These are phyloP conservation scores for Sphaeridia pumilis DNA, from an alignment of 2,888 invertebrate genomes.

Conservation along the genomic window DNA sequence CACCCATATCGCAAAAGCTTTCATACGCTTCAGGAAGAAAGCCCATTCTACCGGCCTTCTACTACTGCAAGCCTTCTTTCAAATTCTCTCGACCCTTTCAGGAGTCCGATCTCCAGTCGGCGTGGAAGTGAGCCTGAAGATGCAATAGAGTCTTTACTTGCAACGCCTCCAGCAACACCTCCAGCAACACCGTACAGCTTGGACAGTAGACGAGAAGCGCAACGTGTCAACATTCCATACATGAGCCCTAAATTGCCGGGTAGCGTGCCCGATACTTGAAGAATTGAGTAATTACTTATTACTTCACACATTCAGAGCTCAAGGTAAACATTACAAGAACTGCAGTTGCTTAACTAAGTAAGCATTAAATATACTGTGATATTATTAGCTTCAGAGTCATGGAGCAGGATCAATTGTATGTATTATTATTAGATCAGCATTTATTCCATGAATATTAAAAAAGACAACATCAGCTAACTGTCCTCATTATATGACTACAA, in stretches of 20 bases:
- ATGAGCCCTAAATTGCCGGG: constrained; percentile 6
- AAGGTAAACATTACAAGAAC: no score
- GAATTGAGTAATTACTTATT: no score
- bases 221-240: constrained; percentile 8
- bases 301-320: no score
- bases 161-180: neutral
- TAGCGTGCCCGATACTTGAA: constrained; percentile 11
- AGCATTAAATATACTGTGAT: no score
- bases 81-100: no score
- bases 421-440: no score
- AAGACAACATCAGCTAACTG: no score
- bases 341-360: no score
- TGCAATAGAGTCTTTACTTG: neutral
- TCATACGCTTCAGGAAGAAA: neutral
- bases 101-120: no score
- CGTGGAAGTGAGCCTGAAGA: neutral
- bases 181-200: constrained; percentile 2
- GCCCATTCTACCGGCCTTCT: neutral
- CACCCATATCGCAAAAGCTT: neutral
- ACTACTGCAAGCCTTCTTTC: neutral
- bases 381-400: no score
- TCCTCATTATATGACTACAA: neutral
- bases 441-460: no score
- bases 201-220: constrained; percentile 1
- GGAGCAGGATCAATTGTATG: no score